Evolutionary conservation across 2,888 invertebrate genomes (phyloP), one percentile per base, ranked within the genome.

Genomic region (Ommatoiulus sabulosus): DNA sequence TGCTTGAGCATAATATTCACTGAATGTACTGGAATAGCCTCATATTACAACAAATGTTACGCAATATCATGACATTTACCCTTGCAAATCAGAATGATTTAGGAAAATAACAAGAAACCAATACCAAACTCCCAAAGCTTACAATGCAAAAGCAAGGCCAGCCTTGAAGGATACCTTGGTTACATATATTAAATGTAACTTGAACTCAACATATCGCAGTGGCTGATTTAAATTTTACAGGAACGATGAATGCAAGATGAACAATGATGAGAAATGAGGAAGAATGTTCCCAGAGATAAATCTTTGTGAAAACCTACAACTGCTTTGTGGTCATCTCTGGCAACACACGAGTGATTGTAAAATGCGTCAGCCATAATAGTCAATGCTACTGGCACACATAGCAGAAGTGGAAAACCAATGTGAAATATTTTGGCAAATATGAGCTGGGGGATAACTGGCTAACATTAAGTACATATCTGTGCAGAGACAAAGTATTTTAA

Each of bases 381-480:
- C 52, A 15, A 52, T 52, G 15, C 10, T 52, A 52, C 12, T 52
- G 52, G 8, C 20, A 20, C 20, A 20, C 63, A 20, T 63, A 15
- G 63, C 20, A n/a, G 20, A 63, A 63, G 63, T 63, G 6, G 20
- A 63, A 63, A 63, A 20, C 20, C 3, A 17, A n/a, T 20, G n/a
- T 63, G 63, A 63, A 63, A 63, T 63, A 63, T 20, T 20, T 63
- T 63, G 63, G 63, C 63, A 63, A 63, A 63, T 63, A 63, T 15
- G 63, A 8, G 63, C 20, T 63, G 63, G 20, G 63, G 8, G 20
- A 63, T 20, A 63, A 63, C 63, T 63, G 20, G 63, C 63, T 63
- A 63, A 63, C 63, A 63, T 63, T 63, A 63, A 63, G 63, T 63
- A 63, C 63, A 63, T 63, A 63, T 63, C 20, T 63, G 63, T 63